A percentile compares a stretch with the other conserved stretches of the same genome.
phyloP scores from a whole-genome alignment of 2,113 vertebrate genomes.

The Mormoops blainvillei region DNA sequence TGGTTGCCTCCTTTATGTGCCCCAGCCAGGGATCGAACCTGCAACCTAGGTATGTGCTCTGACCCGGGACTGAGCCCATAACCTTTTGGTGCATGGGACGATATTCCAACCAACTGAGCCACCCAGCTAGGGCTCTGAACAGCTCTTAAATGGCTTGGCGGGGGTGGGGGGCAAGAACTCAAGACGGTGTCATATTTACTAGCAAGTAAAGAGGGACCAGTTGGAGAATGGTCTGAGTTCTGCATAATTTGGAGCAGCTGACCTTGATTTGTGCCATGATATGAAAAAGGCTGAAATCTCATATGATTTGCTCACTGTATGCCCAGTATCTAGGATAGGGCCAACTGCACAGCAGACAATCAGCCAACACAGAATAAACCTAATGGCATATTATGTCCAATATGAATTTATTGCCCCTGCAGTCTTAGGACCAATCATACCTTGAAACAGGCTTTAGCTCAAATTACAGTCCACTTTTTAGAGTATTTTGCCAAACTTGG shows the following conservation, averaged over 20 bases:
- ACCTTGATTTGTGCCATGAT: not conserved
- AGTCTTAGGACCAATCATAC: not conserved
- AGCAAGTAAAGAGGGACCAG: not conserved
- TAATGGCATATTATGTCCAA: not conserved
- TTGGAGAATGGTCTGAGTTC: not conserved
- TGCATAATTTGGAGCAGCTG: not conserved
- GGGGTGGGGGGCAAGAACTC: not conserved
- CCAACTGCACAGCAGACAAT: not conserved
- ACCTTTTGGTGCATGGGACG: too few relatives aligned
- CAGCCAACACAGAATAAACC: not conserved
- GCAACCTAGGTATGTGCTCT: too few relatives aligned
- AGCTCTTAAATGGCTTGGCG: not conserved
- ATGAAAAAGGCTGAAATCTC: too few relatives aligned
- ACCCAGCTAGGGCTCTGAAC: not conserved
- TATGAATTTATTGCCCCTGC: not conserved
- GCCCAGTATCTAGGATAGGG: not conserved
- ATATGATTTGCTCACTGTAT: not conserved
- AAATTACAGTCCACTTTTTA: not conserved
- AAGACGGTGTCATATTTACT: not conserved
- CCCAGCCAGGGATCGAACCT: too few relatives aligned
- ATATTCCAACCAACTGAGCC: too few relatives aligned
- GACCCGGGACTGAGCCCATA: too few relatives aligned
- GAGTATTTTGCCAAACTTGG: not conserved
- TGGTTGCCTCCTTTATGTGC: too few relatives aligned
- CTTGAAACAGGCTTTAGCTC: not conserved